These are phyloP conservation scores for Burhinus oedicnemus DNA, from an alignment of 2,113 vertebrate genomes.

Conservation along the genomic window DNA sequence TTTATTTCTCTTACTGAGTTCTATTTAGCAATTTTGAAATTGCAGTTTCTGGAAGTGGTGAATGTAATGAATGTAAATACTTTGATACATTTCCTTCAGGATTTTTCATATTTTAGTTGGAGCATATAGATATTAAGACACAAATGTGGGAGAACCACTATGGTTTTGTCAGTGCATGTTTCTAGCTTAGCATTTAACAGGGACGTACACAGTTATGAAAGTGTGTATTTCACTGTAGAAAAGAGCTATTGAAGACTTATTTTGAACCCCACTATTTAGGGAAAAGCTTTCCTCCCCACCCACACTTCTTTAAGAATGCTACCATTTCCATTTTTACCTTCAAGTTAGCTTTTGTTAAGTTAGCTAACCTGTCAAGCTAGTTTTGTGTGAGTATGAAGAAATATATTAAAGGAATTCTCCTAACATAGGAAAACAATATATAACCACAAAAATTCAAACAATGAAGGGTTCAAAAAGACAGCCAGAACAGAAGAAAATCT, in stretches of 20 bases:
- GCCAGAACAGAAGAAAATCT: not conserved
- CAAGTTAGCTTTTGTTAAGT: not conserved
- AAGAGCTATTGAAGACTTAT: not conserved
- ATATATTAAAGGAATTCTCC: not conserved
- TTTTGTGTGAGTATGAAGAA: not conserved
- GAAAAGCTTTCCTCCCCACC: not conserved
- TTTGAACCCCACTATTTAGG: not conserved
- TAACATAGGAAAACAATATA: not conserved
- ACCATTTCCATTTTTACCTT: not conserved
- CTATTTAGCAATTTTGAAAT: not conserved
- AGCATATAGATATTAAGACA: not conserved
- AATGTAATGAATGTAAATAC: not conserved
- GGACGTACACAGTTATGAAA: not conserved
- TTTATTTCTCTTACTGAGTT: not conserved
- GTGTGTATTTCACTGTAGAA: not conserved
- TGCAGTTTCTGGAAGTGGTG: not conserved
- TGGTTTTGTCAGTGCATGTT: not conserved
- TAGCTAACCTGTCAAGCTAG: not conserved
- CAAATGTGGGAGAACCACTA: not conserved
- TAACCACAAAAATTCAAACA: not conserved
- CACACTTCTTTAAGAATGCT: not conserved
- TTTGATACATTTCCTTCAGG: not conserved
- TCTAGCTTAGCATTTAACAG: not conserved
- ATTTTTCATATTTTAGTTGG: not conserved
- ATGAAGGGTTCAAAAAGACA: not conserved